Evolutionary conservation across 2,113 vertebrate species (phyloP).

Genomic region (Pterocles orientalis): DNA sequence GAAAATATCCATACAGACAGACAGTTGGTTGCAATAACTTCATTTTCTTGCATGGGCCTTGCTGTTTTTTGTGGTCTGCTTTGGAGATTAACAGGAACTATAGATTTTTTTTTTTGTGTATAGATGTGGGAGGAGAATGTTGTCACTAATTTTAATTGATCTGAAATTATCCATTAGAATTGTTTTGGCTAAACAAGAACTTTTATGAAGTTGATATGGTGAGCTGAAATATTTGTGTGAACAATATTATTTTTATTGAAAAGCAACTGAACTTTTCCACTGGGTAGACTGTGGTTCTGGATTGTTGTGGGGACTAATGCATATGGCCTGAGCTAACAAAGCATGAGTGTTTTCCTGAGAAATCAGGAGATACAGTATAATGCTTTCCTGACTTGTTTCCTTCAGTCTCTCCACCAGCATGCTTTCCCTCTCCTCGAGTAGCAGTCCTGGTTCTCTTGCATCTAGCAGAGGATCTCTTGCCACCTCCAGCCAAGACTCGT

Average conservation of each 20-base stretch:
- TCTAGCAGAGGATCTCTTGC: constrained; percentile 93
- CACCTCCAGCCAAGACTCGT: constrained; percentile 90
- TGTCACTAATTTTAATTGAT: not conserved
- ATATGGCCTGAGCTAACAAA: constrained; percentile 35
- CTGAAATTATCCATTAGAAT: not conserved
- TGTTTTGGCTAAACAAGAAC: not conserved
- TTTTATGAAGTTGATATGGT: not conserved
- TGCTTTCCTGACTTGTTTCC: constrained; percentile 31
- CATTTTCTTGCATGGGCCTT: constrained; percentile 21
- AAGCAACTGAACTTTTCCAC: not conserved
- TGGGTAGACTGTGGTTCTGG: not conserved
- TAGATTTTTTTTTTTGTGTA: not conserved
- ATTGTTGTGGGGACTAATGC: constrained; percentile 3
- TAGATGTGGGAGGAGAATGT: not conserved
- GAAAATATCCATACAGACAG: not conserved
- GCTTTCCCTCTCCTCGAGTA: constrained; percentile 93
- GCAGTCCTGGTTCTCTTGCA: constrained; percentile 90
- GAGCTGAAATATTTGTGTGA: not conserved
- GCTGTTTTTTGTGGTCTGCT: not conserved
- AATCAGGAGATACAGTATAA: not conserved
- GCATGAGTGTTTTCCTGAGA: not conserved
- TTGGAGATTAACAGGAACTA: constrained; percentile 3
- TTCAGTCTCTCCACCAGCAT: constrained; percentile 92
- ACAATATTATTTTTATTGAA: not conserved
- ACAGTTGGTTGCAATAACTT: not conserved